These are phyloP conservation scores for Odontomyia ornata DNA, from an alignment of 2,888 invertebrate genomes.

Conservation along the genomic window DNA sequence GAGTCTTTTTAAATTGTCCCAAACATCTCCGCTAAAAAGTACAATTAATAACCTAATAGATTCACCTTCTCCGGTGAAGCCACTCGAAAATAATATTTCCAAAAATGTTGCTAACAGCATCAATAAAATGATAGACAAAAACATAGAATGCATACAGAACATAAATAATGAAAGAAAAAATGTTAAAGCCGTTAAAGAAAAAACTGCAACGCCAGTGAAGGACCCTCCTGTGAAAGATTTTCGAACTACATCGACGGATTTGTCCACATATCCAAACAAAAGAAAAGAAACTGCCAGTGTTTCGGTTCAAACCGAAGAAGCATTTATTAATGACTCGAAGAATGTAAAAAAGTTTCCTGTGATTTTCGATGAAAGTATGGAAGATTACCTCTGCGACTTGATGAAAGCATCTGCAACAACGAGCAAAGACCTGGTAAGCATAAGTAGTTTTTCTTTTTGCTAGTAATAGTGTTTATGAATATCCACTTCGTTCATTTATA, in stretches of 20 bases:
- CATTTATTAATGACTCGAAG: neutral
- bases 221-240: neutral
- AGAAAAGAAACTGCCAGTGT: neutral
- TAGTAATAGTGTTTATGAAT: too few relatives aligned
- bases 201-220: neutral
- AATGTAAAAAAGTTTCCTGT: constrained; percentile 6
- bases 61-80: neutral
- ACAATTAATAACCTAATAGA: neutral
- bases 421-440: constrained; percentile 42
- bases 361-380: constrained; percentile 42
- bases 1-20: constrained; percentile 55
- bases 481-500: too few relatives aligned
- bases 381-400: constrained; percentile 45
- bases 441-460: neutral
- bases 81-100: neutral
- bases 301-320: neutral
- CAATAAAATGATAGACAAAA: neutral
- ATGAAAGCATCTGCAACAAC: constrained; percentile 24
- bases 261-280: neutral
- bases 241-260: too few relatives aligned
- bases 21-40: constrained; percentile 4
- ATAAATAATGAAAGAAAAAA: too few relatives aligned
- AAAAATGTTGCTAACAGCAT: too few relatives aligned
- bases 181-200: neutral
- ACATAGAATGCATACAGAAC: neutral